Conservation (phyloP, 2,113 vertebrate species). For the Gambusia affinis region DNA sequence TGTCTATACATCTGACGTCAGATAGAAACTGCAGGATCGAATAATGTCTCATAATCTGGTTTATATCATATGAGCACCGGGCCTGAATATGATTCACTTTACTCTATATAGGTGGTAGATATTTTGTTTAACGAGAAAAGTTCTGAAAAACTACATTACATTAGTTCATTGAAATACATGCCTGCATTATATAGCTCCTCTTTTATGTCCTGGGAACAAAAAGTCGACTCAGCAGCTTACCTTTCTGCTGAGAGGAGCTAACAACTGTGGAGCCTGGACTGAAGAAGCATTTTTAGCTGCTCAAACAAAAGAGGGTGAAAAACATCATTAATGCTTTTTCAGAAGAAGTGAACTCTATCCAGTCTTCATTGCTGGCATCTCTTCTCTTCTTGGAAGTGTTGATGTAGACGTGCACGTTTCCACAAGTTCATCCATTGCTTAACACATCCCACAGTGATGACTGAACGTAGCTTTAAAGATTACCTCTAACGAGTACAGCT, state of each 20-base stretch:
- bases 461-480: neutral
- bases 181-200: too few relatives aligned
- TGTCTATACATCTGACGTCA: neutral
- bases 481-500: neutral
- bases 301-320: neutral
- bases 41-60: neutral
- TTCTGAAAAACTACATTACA: too few relatives aligned
- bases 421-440: neutral
- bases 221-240: too few relatives aligned
- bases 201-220: too few relatives aligned
- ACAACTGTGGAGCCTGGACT: too few relatives aligned
- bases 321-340: neutral
- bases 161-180: too few relatives aligned
- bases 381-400: neutral
- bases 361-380: neutral
- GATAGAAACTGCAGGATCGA: neutral
- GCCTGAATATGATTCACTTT: too few relatives aligned
- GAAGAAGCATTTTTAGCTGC: neutral
- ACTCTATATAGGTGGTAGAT: too few relatives aligned
- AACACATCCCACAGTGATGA: neutral
- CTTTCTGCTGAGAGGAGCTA: too few relatives aligned
- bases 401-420: slow-evolving; percentile 15
- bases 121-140: too few relatives aligned
- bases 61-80: too few relatives aligned
- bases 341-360: slow-evolving; percentile 11